Evolutionary conservation across 2,113 vertebrate genomes (phyloP).

Genomic region (Silurus meridionalis): DNA sequence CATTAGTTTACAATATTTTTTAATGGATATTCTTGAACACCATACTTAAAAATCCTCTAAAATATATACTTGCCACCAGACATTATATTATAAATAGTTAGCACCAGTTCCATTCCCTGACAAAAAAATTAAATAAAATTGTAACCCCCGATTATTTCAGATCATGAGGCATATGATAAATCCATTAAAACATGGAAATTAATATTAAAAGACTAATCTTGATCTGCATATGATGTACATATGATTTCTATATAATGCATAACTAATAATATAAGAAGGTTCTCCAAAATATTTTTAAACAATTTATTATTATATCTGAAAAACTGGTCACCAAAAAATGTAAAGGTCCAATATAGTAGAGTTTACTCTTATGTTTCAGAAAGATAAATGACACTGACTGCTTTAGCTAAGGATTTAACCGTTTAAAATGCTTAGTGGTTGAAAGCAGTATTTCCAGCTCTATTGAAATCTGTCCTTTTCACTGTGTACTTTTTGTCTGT

Average conservation of each 20-base stretch:
- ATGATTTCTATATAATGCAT: not conserved
- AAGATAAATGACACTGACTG: not conserved
- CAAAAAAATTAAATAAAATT: not conserved
- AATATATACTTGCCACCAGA: not conserved
- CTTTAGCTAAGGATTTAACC: not conserved
- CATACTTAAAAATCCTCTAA: not conserved
- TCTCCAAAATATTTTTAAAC: not conserved
- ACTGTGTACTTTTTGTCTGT: not conserved
- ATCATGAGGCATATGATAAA: constrained; percentile 37
- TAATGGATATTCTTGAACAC: not conserved
- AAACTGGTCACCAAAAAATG: not conserved
- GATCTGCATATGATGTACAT: not conserved
- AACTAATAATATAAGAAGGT: not conserved
- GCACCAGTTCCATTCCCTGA: not conserved
- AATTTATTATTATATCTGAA: not conserved
- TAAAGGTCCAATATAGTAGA: not conserved
- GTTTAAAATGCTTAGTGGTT: not conserved
- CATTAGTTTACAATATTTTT: not conserved
- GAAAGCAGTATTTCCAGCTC: not conserved
- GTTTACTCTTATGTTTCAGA: too few species aligned
- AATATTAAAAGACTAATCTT: constrained; percentile 41
- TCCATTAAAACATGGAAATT: constrained; percentile 71
- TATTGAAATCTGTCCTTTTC: not conserved
- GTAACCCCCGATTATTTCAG: not conserved
- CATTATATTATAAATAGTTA: not conserved